A percentile compares a stretch with the other conserved stretches of the same genome.
Conservation (phyloP, 2,797 vertebrate genomes). For the Siniperca scherzeri region DNA sequence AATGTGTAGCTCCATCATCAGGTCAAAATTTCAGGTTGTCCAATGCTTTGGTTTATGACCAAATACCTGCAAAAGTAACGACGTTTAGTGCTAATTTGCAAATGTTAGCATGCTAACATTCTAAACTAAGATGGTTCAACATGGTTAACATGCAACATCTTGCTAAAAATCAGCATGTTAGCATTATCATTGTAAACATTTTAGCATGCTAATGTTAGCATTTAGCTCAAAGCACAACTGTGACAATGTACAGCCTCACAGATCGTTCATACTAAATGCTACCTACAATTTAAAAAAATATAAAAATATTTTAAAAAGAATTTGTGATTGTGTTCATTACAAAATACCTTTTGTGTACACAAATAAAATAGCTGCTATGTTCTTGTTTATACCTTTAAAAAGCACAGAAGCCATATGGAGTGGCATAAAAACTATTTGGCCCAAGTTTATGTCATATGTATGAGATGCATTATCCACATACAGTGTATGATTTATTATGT, state of each 20-base stretch:
- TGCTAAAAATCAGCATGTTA: not conserved
- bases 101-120: not conserved
- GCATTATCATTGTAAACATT: not conserved
- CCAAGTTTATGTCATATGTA: too few species aligned
- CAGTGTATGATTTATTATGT: not conserved
- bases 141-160: not conserved
- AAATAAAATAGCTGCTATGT: too few species aligned
- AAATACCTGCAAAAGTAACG: not conserved
- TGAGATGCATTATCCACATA: too few species aligned
- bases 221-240: not conserved
- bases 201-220: not conserved
- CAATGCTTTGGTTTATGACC: not conserved
- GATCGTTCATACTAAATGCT: too few species aligned
- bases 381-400: too few species aligned
- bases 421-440: not conserved
- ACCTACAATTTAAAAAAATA: too few species aligned
- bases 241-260: too few species aligned
- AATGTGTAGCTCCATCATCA: not conserved
- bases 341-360: too few species aligned
- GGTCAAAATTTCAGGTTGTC: not conserved
- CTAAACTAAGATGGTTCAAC: not conserved
- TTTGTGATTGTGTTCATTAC: too few species aligned
- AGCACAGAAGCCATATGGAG: too few species aligned
- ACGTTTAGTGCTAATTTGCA: not conserved
- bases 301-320: too few species aligned